Conservation (phyloP, 2,797 vertebrate species). For the Avahi laniger region DNA sequence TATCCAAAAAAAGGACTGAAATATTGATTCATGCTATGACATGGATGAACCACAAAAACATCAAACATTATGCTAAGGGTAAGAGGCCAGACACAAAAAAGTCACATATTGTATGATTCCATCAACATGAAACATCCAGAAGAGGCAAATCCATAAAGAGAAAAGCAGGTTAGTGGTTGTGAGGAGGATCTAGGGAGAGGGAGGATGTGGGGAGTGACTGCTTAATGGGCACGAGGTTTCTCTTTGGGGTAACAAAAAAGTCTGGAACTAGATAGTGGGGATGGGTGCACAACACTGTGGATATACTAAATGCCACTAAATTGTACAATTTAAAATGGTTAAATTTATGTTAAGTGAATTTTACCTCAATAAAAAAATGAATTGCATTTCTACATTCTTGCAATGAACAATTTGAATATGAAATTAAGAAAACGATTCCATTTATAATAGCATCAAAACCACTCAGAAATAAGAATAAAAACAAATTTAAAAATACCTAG, state of each 20-base stretch:
- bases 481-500: neutral
- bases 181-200: neutral
- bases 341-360: neutral
- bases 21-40: neutral
- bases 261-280: neutral
- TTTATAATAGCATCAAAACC: neutral
- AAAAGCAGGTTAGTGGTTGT: neutral
- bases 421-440: neutral
- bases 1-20: neutral
- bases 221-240: neutral
- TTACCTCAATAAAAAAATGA: neutral
- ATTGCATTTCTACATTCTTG: neutral
- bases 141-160: neutral
- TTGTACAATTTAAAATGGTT: neutral
- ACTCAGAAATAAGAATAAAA: neutral
- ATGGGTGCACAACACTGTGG: neutral
- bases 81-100: neutral
- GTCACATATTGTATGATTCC: neutral
- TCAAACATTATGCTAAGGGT: neutral
- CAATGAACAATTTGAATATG: neutral
- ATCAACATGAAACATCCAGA: neutral
- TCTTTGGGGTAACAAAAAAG: neutral
- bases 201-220: neutral
- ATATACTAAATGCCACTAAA: neutral
- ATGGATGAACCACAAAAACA: neutral